Percentiles rank a stretch among this genome's conserved stretches.
Evolutionary conservation across 1,140 invertebrate species (phyloP).

Genomic region (Andrena cerasifolii): DNA sequence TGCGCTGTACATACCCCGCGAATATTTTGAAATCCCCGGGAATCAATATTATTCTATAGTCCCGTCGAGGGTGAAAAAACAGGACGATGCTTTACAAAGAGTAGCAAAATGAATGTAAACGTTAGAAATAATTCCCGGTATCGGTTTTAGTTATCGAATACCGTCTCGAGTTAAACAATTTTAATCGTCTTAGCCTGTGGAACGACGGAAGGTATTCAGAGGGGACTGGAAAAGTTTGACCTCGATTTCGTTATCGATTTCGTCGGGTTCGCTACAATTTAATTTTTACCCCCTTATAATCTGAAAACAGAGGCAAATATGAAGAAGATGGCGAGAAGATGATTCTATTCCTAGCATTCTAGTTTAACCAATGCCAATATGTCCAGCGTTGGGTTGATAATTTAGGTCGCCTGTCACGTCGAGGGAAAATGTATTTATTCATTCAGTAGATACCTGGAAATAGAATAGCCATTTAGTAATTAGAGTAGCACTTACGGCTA

Average conservation of each 20-base stretch:
- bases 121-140: neutral
- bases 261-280: neutral
- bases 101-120: neutral
- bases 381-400: too few species aligned
- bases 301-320: too few species aligned
- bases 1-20: neutral
- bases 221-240: neutral
- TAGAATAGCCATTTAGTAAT: too few species aligned
- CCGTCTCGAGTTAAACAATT: neutral
- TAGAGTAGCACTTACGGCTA: too few species aligned
- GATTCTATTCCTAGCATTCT: too few species aligned
- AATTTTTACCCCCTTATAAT: too few species aligned
- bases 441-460: neutral
- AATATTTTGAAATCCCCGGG: too few species aligned
- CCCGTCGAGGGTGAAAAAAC: neutral
- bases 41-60: neutral
- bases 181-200: constrained; percentile 6
- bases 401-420: too few species aligned
- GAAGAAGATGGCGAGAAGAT: too few species aligned
- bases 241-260: neutral
- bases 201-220: neutral
- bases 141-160: neutral
- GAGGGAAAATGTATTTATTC: neutral
- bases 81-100: neutral
- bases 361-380: too few species aligned